Evolutionary conservation across 2,888 invertebrate genomes (phyloP), one percentile per base, ranked within the genome.

Genomic region (Conops quadrifasciatus): DNA sequence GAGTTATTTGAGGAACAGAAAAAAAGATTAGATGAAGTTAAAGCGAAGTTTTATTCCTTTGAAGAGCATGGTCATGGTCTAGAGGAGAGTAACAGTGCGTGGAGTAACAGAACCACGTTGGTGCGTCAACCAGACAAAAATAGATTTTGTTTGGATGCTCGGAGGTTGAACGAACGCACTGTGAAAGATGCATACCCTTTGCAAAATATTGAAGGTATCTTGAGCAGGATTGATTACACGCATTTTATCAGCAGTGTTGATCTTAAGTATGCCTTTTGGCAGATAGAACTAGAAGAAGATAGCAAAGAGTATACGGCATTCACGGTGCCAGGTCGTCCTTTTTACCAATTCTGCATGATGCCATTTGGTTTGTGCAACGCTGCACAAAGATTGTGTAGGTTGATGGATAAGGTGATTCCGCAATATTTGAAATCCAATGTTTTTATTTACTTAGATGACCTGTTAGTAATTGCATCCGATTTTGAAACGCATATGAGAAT

Each of bases 51-150:
- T n/a, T n/a, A n/a, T n/a, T n/a, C n/a, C n/a, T n/a, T n/a, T n/a
- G n/a, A n/a, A n/a, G n/a, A n/a, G n/a, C n/a, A n/a, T n/a, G n/a
- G n/a, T n/a, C n/a, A n/a, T n/a, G n/a, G n/a, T n/a, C n/a, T 82
- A 0, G 80, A 81, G 56, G 76, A 73, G 13, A 79, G 77, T 1
- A 68, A 73, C 0, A 80, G 80, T 47, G 69, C 76, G 2, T 81
- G 81, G 81, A 74, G 76, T 16, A 78, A 76, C 2, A 79, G 80
- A 1, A 74, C 78, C 1, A 75, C 79, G 0, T 71, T 77, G n/a
- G 51, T 69, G 15, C 78, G 79, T n/a, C n/a, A n/a, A n/a, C n/a
- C n/a, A n/a, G n/a, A n/a, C n/a, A n/a, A n/a, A n/a, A n/a, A n/a
- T n/a, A n/a, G n/a, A n/a, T n/a, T n/a, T n/a, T n/a, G n/a, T n/a